Percentiles rank a stretch among this genome's conserved stretches.
Evolutionary conservation across 2,797 vertebrate genomes (phyloP).

Genomic region (Streptopelia turtur): DNA sequence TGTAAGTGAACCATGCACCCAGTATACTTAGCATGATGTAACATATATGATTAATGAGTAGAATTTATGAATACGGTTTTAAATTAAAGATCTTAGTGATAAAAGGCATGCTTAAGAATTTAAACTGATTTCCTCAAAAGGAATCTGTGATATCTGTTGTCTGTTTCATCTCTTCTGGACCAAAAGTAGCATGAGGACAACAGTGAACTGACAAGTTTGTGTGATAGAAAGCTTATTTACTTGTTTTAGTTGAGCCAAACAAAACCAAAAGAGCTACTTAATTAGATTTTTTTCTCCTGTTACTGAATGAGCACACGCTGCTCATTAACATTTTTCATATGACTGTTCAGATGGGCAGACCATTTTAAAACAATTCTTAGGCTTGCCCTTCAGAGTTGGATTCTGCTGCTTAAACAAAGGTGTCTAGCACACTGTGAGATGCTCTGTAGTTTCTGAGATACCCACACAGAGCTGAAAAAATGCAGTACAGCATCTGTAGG

Average conservation of each 20-base stretch:
- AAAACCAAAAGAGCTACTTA: slow-evolving; percentile 5
- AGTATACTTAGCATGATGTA: not conserved
- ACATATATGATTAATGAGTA: not conserved
- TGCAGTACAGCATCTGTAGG: not conserved
- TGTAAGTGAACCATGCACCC: not conserved
- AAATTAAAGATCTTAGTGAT: slow-evolving; percentile 1
- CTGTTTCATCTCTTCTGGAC: not conserved
- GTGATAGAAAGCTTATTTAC: slow-evolving; percentile 1
- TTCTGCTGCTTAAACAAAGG: not conserved
- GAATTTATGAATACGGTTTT: not conserved
- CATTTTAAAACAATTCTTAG: not conserved
- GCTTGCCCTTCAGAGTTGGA: not conserved
- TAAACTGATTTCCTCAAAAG: slow-evolving; percentile 8
- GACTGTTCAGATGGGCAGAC: not conserved
- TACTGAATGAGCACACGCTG: not conserved
- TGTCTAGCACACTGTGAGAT: fast-evolving
- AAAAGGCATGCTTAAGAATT: not conserved
- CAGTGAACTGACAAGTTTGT: not conserved
- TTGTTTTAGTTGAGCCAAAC: not conserved
- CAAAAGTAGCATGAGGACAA: not conserved
- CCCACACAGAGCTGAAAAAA: not conserved
- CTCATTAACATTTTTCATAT: not conserved
- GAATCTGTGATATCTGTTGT: not conserved
- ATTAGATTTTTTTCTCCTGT: slow-evolving; percentile 22
- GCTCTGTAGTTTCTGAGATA: not conserved